Evolutionary conservation across 2,888 invertebrate genomes (phyloP), one percentile per base, ranked within the genome.

Genomic region (Mantis religiosa): DNA sequence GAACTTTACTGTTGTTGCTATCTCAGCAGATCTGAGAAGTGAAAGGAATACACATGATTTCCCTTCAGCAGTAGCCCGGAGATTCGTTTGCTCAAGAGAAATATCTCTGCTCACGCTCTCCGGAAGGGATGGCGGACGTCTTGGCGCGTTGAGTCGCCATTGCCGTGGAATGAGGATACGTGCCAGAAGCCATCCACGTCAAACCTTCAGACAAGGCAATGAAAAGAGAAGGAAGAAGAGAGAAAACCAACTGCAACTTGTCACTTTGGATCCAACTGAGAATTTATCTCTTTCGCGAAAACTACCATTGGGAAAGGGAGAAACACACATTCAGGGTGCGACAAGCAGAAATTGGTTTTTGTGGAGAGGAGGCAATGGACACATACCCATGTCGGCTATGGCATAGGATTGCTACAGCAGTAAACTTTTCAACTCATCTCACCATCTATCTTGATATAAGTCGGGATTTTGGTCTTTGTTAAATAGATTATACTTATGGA

Each of bases 241-340:
- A 87, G 34, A 82, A 47, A 28, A 54, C 28, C 47, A 54, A 87
- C 87, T 71, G 87, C n/a, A 87, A 89, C 85, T 41, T 83, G 86
- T 86, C 89, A 86, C 86, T 83, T 82, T n/a, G 86, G 86, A 86
- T 89, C 71, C 83, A 82, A 47, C 83, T 1, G 54, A 47, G 89
- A 71, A 89, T 89, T 82, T 83, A 87, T 83, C 87, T 82, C 89
- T 20, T 71, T 71, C 41, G 87, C 34, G 87, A 71, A 71, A 71
- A 71, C 54, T 71, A 71, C 54, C 54, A 71, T 25, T 71, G 54
- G 25, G 54, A 71, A 25, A 71, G 54, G 20, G 25, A 71, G 25
- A 71, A 71, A 25, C 54, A 71, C 54, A 71, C 54, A 71, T 25
- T 15, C 54, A 71, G 54, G 20, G 6, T 71, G 20, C 54, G 54